Conservation (phyloP, 2,888 invertebrate genomes). For the Hedya salicella region DNA sequence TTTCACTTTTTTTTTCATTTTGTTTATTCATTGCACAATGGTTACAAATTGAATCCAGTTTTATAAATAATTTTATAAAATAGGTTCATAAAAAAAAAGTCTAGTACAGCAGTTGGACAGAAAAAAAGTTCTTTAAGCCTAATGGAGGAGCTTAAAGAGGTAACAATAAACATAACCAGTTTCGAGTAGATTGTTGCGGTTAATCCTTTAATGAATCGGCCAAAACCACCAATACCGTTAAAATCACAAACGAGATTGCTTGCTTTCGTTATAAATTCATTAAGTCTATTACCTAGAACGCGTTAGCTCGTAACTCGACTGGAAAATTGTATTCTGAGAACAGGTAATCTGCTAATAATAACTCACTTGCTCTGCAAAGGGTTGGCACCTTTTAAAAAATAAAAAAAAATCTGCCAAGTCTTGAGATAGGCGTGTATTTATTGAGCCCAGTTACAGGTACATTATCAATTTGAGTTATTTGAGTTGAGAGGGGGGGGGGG, state of each 20-base stretch:
- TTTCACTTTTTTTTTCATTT: too few species aligned
- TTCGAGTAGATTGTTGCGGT: neutral
- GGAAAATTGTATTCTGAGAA: constrained; percentile 24
- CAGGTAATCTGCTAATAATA: constrained; percentile 19
- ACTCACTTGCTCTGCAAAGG: constrained; percentile 16
- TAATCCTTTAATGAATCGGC: too few species aligned
- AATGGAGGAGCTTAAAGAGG: neutral
- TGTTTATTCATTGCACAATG: too few species aligned
- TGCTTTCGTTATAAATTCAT: constrained; percentile 6
- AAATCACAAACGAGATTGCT: constrained; percentile 4
- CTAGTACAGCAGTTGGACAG: too few species aligned
- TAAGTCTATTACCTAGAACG: constrained; percentile 3
- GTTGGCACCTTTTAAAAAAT: constrained; percentile 4
- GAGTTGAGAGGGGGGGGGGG: too few species aligned
- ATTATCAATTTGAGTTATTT: too few species aligned
- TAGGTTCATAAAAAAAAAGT: too few species aligned
- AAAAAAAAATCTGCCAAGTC: neutral
- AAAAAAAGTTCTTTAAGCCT: neutral
- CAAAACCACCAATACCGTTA: neutral
- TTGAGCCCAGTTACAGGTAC: too few species aligned
- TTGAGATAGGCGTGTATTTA: too few species aligned
- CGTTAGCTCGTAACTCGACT: neutral
- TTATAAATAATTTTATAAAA: too few species aligned
- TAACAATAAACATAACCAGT: neutral
- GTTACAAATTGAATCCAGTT: too few species aligned